These are phyloP conservation scores for Zoanthus gigantus DNA, from an alignment of 92 coral and sea anemone species.

Conservation along the genomic window DNA sequence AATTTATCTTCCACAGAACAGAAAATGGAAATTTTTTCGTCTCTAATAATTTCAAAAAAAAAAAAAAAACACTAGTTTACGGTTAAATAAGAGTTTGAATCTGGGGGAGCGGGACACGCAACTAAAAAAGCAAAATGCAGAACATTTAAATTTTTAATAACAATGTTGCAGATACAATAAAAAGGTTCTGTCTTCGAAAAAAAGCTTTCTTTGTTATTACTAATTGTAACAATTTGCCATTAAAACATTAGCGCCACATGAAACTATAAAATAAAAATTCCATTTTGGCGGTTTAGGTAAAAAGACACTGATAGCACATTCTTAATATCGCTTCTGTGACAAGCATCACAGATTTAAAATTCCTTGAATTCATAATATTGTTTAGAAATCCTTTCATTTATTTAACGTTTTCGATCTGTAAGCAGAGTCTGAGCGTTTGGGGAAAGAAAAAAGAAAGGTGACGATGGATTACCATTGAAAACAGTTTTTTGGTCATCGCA, in stretches of 20 bases:
- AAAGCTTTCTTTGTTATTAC: conserved; percentile 1
- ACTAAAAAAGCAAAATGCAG: not conserved
- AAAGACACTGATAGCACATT: not conserved
- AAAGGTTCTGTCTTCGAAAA: not conserved
- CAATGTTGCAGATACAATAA: not conserved
- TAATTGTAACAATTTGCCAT: not conserved
- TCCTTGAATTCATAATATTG: not conserved
- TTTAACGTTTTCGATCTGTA: too few relatives aligned
- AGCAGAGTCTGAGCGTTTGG: too few relatives aligned
- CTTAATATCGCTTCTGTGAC: not conserved
- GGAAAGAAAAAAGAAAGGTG: too few relatives aligned
- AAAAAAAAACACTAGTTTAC: not conserved
- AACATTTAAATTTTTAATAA: not conserved
- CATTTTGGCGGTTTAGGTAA: conserved; percentile 11
- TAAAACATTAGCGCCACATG: conserved; percentile 9
- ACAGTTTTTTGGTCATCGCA: too few relatives aligned
- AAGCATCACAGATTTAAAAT: not conserved
- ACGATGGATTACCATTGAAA: too few relatives aligned
- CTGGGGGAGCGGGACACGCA: not conserved
- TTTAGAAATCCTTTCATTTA: too few relatives aligned
- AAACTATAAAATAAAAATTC: conserved; percentile 16
- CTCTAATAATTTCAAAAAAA: not conserved
- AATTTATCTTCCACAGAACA: not conserved
- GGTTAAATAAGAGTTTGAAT: not conserved
- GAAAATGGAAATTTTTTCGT: too few relatives aligned